Base-by-base conservation (phyloP, 2,888 invertebrate species). In the Acleris sparsana region DNA sequence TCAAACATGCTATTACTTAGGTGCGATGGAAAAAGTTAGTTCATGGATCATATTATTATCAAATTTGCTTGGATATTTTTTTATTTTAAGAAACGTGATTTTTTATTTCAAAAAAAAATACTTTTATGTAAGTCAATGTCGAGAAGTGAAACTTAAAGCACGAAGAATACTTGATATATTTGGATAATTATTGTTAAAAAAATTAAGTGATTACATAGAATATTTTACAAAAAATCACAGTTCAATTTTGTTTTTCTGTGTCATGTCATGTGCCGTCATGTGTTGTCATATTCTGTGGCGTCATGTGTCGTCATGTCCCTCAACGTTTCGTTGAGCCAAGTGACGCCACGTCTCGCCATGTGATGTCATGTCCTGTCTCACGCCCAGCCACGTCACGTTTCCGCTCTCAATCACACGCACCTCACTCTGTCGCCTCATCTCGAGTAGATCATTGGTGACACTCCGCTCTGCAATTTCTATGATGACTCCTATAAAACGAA, bases 331-430 rank as follows among this genome's bases (percentile, higher is more conserved):
- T 33, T 33, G 53, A 16, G 29, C 48, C 53, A 17, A 29, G 29
- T 57, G 53, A 11, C 53, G 53, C 33, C 39, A 33, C 53, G 39
- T 53, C 18, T 18, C 53, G 53, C 39, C 48, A 46, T 20, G 65
- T 67, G 69, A 78, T 85, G 81, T 86, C 79, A 78, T 78, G 83
- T 83, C 48, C 53, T 64, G 64, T 55, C 87, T 85, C 88, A 82
- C 80, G 85, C 80, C 78, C 82, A 86, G 86, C 85, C 86, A 86
- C 86, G 88, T 87, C 90, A 90, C 86, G 87, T 91, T 90, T 91
- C 89, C 89, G 87, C 89, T 91, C 89, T 91, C 91, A 87, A 88
- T 89, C 87, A 86, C 89, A 83, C 88, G 89, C 92, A 89, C 89
- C 84, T 89, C 91, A 89, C 89, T 88, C 84, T 87, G 76, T 87